These are phyloP conservation scores for Cyrtonyx montezumae DNA, from an alignment of 2,113 vertebrate species.

Conservation along the genomic window DNA sequence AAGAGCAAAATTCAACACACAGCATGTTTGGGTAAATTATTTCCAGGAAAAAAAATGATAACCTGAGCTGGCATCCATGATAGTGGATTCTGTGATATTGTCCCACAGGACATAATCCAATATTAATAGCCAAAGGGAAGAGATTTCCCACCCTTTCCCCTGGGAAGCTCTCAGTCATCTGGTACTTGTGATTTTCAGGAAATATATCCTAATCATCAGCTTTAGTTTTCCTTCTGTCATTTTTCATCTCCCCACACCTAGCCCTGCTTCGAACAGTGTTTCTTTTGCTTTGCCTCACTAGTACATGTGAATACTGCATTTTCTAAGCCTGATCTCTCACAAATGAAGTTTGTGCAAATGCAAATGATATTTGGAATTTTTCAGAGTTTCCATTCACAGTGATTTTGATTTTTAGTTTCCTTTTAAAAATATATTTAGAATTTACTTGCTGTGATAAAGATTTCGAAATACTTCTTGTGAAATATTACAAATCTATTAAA, in stretches of 20 bases:
- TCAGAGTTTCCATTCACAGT: not conserved
- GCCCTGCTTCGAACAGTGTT: not conserved
- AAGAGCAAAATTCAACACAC: not conserved
- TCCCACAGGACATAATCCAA: not conserved
- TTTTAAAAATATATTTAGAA: accelerated
- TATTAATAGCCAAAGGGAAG: not conserved
- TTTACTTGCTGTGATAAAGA: not conserved
- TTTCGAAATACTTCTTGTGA: not conserved
- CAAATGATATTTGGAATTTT: not conserved
- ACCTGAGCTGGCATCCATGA: not conserved
- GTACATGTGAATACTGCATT: not conserved
- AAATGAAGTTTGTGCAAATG: not conserved
- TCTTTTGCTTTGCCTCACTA: not conserved
- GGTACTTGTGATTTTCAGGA: slow-evolving; percentile 15
- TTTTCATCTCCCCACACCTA: slow-evolving; percentile 40
- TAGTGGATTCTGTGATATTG: not conserved
- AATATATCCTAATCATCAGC: slow-evolving; percentile 15
- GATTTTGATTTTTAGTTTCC: not conserved
- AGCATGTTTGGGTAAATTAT: not conserved
- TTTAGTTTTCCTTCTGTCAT: slow-evolving; percentile 43
- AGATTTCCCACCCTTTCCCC: slow-evolving; percentile 60
- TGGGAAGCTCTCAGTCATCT: slow-evolving; percentile 11
- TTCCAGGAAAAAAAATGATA: not conserved
- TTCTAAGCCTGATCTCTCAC: not conserved
- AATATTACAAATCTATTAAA: not conserved